phyloP scores from a whole-genome alignment of 1,140 invertebrate genomes.

The Wasmannia auropunctata region DNA sequence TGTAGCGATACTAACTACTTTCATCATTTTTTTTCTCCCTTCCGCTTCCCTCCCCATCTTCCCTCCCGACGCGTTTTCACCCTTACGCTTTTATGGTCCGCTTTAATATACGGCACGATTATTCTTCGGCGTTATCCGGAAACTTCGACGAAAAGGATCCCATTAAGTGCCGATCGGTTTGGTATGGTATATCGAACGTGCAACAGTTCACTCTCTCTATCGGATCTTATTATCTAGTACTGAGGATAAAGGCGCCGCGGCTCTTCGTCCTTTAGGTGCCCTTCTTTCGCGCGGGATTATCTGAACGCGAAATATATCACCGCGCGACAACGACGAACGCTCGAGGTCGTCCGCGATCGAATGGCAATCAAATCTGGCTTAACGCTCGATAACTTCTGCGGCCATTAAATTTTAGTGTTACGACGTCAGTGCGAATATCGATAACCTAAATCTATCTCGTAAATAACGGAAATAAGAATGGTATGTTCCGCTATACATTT shows the following conservation, averaged over 20 bases:
- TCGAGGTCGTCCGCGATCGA: neutral
- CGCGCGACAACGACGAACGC: neutral
- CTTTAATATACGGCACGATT: constrained; percentile 72
- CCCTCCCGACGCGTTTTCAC: neutral
- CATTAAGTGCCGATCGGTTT: constrained; percentile 57
- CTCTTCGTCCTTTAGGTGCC: constrained; percentile 15
- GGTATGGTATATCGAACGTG: constrained; percentile 35
- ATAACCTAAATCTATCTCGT: constrained; percentile 12
- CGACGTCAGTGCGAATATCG: constrained; percentile 16
- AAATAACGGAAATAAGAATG: neutral
- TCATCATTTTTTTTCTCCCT: constrained; percentile 42
- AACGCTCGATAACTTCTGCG: constrained; percentile 28
- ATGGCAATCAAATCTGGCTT: constrained; percentile 43
- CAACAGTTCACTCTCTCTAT: constrained; percentile 56
- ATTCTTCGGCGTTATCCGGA: constrained; percentile 67
- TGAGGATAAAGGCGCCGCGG: constrained; percentile 23
- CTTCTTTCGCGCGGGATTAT: constrained; percentile 5
- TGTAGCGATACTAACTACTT: constrained; percentile 74
- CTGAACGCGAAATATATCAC: constrained; percentile 24
- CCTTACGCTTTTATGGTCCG: constrained; percentile 59
- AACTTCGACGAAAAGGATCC: constrained; percentile 66
- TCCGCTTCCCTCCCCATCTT: too few species aligned
- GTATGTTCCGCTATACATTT: too few species aligned
- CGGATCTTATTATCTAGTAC: constrained; percentile 58
- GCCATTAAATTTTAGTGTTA: constrained; percentile 45